Percentiles rank a stretch among this genome's conserved stretches.
phyloP scores from a whole-genome alignment of 2,797 vertebrate species.

The Cyprinodon diabolis region DNA sequence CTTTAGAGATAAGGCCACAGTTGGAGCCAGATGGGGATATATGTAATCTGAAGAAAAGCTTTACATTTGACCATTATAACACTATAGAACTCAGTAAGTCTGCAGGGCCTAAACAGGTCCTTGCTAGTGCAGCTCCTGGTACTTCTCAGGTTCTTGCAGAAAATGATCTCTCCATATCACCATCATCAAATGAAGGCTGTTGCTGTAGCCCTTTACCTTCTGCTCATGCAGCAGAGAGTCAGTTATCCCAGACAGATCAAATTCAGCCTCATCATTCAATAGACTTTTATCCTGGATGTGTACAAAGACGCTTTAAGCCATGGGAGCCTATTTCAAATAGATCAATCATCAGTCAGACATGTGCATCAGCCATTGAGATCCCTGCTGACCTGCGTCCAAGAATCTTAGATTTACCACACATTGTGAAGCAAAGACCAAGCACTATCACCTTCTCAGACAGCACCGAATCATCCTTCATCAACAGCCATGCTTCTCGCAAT shows the following conservation, averaged over 20 bases:
- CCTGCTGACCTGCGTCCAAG: not conserved
- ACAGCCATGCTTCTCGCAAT: constrained; percentile 33
- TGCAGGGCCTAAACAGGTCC: constrained; percentile 18
- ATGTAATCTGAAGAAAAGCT: constrained; percentile 13
- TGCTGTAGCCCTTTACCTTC: not conserved
- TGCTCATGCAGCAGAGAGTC: constrained; percentile 17
- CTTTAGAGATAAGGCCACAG: constrained; percentile 25
- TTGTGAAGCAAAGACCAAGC: constrained; percentile 82
- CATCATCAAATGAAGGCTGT: constrained; percentile 6
- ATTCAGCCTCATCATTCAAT: constrained; percentile 6
- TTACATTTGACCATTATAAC: constrained; percentile 5
- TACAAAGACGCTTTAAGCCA: not conserved
- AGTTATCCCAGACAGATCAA: constrained; percentile 10
- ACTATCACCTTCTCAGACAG: constrained; percentile 83
- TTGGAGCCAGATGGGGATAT: constrained; percentile 13
- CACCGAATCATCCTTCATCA: constrained; percentile 7
- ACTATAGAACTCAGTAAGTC: not conserved
- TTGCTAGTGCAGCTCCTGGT: constrained; percentile 11
- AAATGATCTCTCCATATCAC: constrained; percentile 3
- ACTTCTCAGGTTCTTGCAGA: constrained; percentile 28
- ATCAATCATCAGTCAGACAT: constrained; percentile 14
- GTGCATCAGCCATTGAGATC: constrained; percentile 6
- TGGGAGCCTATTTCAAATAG: constrained; percentile 36
- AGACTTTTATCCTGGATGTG: constrained; percentile 13
- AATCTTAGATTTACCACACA: constrained; percentile 61